phyloP scores from a whole-genome alignment of 2,797 vertebrate species.

The Lepilemur ruficaudatus region DNA sequence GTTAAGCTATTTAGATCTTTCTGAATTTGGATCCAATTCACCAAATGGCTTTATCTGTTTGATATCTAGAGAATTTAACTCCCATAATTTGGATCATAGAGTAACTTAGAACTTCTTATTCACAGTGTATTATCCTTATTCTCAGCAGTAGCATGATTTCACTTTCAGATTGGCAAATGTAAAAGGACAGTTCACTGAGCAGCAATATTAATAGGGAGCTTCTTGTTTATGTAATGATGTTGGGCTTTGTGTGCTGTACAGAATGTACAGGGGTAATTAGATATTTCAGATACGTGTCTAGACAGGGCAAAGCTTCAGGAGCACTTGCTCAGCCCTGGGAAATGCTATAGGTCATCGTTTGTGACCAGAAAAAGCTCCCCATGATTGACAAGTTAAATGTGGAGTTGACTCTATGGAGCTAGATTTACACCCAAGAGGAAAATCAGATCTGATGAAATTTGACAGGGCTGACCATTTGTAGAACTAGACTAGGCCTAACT shows the following conservation, averaged over 20 bases:
- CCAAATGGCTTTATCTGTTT: neutral
- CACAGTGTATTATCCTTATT: neutral
- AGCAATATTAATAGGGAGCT: neutral
- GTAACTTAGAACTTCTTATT: neutral
- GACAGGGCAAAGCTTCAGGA: conserved; percentile 54
- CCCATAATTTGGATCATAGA: neutral
- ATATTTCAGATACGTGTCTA: conserved; percentile 61
- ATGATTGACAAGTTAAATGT: conserved; percentile 26
- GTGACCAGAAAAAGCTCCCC: conserved; percentile 34
- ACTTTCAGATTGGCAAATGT: conserved; percentile 40
- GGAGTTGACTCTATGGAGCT: neutral
- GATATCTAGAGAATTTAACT: neutral
- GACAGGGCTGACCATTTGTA: neutral
- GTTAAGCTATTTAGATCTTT: neutral
- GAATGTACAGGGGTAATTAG: conserved; percentile 38
- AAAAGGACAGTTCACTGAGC: conserved; percentile 69
- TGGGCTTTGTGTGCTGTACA: conserved; percentile 38
- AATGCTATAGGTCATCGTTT: neutral
- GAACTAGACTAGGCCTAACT: neutral
- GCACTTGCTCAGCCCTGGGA: conserved; percentile 55
- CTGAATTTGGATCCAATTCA: conserved; percentile 22
- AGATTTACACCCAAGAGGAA: conserved; percentile 22
- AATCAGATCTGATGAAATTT: conserved; percentile 36
- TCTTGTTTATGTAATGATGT: conserved; percentile 47
- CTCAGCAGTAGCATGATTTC: neutral